Conservation (phyloP, 2,888 invertebrate genomes). For the Xylophagus ater region DNA sequence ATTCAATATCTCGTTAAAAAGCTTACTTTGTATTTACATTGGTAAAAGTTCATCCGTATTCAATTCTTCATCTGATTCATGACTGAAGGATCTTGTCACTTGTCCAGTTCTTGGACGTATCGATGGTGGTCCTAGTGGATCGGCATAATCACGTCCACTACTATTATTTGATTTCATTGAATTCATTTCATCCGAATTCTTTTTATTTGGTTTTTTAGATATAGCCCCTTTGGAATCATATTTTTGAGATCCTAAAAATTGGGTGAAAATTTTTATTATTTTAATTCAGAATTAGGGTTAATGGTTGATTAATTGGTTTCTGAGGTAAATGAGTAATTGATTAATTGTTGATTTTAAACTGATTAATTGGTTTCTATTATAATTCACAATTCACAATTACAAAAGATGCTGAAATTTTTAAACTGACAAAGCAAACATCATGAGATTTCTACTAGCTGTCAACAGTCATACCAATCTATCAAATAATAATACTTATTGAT, state of each 20-base stretch:
- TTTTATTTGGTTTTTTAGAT: neutral
- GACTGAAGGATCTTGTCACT: constrained; percentile 24
- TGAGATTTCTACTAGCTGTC: no score
- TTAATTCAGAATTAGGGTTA: neutral
- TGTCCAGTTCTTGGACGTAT: constrained; percentile 38
- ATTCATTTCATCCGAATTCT: neutral
- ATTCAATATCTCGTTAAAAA: no score
- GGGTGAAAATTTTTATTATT: neutral
- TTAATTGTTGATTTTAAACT: no score
- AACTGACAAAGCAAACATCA: no score
- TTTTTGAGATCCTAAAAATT: neutral
- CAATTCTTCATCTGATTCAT: constrained; percentile 35
- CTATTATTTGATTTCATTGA: neutral
- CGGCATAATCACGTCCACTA: constrained; percentile 22
- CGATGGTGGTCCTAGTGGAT: constrained; percentile 36
- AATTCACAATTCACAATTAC: no score
- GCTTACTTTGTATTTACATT: no score
- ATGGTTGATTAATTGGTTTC: no score
- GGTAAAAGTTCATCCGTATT: constrained; percentile 36
- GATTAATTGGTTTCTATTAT: no score
- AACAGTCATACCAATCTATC: no score
- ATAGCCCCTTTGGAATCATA: neutral
- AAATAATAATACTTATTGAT: no score
- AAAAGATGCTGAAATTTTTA: no score
- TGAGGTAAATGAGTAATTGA: no score